Evolutionary conservation across 2,888 invertebrate species (phyloP).

Genomic region (Diadegma fenestrale): DNA sequence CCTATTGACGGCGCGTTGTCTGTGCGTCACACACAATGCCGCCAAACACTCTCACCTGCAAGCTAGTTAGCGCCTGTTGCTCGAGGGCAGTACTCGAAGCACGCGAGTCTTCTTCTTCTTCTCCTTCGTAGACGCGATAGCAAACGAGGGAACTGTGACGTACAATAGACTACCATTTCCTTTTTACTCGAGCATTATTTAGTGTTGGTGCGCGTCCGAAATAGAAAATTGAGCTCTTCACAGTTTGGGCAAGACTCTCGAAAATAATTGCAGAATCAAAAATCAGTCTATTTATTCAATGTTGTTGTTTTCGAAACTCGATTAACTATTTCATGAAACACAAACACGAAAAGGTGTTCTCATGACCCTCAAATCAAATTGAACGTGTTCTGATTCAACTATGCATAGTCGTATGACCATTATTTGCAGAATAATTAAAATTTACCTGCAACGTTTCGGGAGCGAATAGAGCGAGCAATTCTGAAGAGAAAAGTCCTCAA

Average conservation of each 20-base stretch:
- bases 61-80: constrained; percentile 71
- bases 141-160: background rate
- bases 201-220: background rate
- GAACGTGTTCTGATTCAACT: background rate
- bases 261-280: background rate
- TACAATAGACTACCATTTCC: constrained; percentile 10
- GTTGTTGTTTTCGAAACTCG: constrained; percentile 8
- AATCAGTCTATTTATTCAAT: background rate
- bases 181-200: background rate
- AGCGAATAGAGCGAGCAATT: background rate
- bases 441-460: background rate
- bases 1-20: constrained; percentile 52
- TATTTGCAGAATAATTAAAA: background rate
- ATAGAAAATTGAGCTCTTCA: background rate
- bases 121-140: constrained; percentile 22
- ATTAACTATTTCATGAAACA: background rate
- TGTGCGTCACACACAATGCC: constrained; percentile 66
- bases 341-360: background rate
- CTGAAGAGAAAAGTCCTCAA: background rate
- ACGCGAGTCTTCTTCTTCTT: constrained; percentile 29
- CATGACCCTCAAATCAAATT: background rate
- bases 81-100: constrained; percentile 34
- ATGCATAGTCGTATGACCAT: background rate
- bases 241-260: background rate
- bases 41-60: constrained; percentile 49